Base-by-base conservation (phyloP, 2,797 vertebrate species). In the Squalus acanthias region DNA sequence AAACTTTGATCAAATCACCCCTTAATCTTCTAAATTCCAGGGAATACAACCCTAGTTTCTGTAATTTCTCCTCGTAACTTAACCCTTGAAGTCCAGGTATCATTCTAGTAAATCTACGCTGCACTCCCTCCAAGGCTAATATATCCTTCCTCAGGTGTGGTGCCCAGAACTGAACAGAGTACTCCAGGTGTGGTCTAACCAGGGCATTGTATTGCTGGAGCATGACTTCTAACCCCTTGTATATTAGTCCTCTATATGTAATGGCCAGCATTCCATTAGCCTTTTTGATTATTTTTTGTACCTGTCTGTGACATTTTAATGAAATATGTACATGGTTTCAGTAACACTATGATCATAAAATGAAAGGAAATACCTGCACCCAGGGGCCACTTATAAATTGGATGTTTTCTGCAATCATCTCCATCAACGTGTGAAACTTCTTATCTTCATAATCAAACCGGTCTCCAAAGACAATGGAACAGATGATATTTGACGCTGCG, bases 401-500 rank as follows among this genome's bases (percentile, higher is more conserved):
- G 8, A 97, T 0, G 0, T 96, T 0, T 0, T 96, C 95, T 92
- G 96, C 33, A 1, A 98, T 87, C 57, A 97, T 96, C 9, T 96
- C 63, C 3, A 98, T 97, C 70, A 98, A 96, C 0, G 46, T 57
- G 26, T 97, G 91, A 57, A 98, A 98, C 95, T 97, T 96, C 39
- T 97, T 96, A 96, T 98, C 98, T 3, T 98, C 96, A 33, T 98
- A 98, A 7, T 96, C 96, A 96, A 98, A 98, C 95, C 98, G 97
- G 74, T 97, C 96, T 0, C 98, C 97, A 13, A 98, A 98, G 91
- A 98, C 97, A 96, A 98, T 79, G 29, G 98, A 98, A 96, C 98
- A 98, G 96, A 98, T 98, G 6, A 98, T 97, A 0, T 98, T 98
- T 96, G 98, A 98, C n/a, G 97, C 97, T 0, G 98, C 96, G 72